Evolutionary conservation across 2,797 vertebrate genomes (phyloP).

Genomic region (Streptopelia turtur): DNA sequence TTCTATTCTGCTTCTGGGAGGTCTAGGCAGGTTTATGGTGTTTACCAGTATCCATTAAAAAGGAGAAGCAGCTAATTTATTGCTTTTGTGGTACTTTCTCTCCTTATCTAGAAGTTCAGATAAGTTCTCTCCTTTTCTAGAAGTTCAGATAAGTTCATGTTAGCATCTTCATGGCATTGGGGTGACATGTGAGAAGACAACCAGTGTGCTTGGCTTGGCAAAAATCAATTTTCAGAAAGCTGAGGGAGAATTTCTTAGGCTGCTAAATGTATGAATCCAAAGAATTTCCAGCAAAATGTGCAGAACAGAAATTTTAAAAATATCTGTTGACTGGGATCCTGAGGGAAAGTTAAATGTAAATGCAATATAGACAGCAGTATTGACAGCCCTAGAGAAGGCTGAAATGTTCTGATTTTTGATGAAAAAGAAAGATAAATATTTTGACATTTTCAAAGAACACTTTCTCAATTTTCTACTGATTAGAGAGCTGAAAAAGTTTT

Average conservation of each 20-base stretch:
- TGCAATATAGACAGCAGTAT: slow-evolving; percentile 38
- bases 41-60: neutral
- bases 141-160: neutral
- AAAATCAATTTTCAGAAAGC: neutral
- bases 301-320: slow-evolving; percentile 30
- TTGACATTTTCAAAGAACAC: slow-evolving; percentile 51
- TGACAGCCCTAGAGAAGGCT: slow-evolving; percentile 36
- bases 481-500: slow-evolving; percentile 49
- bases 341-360: slow-evolving; percentile 48
- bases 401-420: slow-evolving; percentile 56
- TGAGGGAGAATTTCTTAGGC: slow-evolving; percentile 18
- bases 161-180: neutral
- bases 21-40: neutral
- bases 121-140: neutral
- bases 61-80: neutral
- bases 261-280: slow-evolving; percentile 25
- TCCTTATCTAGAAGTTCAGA: neutral
- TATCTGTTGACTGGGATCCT: slow-evolving; percentile 54
- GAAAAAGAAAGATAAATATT: slow-evolving; percentile 53
- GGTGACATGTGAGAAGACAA: neutral
- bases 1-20: neutral
- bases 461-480: slow-evolving; percentile 20
- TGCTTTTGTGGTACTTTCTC: neutral
- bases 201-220: neutral
- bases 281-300: slow-evolving; percentile 7